These are phyloP conservation scores for Alsophila aescularia DNA, from an alignment of 2,888 invertebrate species.

Conservation along the genomic window DNA sequence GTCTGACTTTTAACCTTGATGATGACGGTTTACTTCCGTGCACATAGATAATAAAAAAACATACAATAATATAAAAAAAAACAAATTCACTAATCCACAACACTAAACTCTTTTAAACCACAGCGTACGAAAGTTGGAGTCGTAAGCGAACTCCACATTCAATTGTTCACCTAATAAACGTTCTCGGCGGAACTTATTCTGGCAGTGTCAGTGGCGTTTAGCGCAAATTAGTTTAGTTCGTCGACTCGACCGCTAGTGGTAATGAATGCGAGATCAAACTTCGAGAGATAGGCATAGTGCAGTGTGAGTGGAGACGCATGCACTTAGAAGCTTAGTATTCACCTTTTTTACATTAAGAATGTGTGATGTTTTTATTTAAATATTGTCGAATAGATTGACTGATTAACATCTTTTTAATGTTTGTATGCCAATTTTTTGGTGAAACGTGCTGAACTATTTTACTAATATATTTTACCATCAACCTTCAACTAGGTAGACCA, in stretches of 20 bases:
- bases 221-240: conserved; percentile 71
- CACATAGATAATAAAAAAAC: too few relatives aligned
- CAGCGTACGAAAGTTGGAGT: conserved; percentile 32
- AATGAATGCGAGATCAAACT: conserved; percentile 59
- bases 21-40: too few relatives aligned
- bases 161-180: conserved; percentile 57
- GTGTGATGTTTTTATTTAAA: too few relatives aligned
- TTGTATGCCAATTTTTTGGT: too few relatives aligned
- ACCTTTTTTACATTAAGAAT: too few relatives aligned
- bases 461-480: too few relatives aligned
- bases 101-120: conserved; percentile 8
- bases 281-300: conserved; percentile 30
- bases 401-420: too few relatives aligned
- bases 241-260: conserved; percentile 47
- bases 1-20: too few relatives aligned
- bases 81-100: neutral
- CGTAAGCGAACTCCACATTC: conserved; percentile 46
- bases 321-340: too few relatives aligned
- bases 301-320: conserved; percentile 10
- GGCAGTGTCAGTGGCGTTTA: conserved; percentile 54
- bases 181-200: conserved; percentile 44
- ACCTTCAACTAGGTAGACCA: too few relatives aligned
- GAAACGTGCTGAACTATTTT: too few relatives aligned
- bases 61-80: neutral
- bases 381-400: too few relatives aligned